A percentile compares a stretch with the other conserved stretches of the same genome.
Conservation (phyloP, 2,113 vertebrate genomes). For the Heptranchias perlo region DNA sequence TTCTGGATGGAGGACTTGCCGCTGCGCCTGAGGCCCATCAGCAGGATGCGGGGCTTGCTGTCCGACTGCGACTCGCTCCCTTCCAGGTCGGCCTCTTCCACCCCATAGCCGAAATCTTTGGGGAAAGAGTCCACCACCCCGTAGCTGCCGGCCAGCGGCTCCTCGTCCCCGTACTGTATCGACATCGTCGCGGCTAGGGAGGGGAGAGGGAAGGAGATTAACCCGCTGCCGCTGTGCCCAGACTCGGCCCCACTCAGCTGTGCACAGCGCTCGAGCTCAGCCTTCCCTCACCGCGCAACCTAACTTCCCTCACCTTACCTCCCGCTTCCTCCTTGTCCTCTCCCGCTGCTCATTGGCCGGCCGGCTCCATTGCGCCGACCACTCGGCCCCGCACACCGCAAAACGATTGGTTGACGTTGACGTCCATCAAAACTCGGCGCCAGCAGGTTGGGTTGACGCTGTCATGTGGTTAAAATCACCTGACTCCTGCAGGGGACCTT, state of each 20-base stretch:
- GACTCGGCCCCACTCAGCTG: constrained; percentile 41
- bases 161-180: constrained; percentile 80
- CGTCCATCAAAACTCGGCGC: constrained; percentile 39
- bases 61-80: constrained; percentile 68
- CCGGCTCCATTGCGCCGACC: background rate
- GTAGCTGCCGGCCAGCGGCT: constrained; percentile 78
- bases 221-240: constrained; percentile 43
- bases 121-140: constrained; percentile 85
- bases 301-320: background rate
- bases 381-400: constrained; percentile 39
- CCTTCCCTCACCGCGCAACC: constrained; percentile 34
- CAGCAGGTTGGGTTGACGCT: constrained; percentile 54
- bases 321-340: background rate
- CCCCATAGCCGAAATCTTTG: constrained; percentile 91
- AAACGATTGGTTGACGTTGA: constrained; percentile 16
- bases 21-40: constrained; percentile 91
- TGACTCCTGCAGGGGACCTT: constrained; percentile 56
- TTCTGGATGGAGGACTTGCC: constrained; percentile 98
- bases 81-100: constrained; percentile 85
- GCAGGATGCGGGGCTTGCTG: constrained; percentile 87
- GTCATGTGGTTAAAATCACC: constrained; percentile 66
- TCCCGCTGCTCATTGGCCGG: constrained; percentile 39
- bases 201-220: constrained; percentile 38
- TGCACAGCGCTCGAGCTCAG: constrained; percentile 46
- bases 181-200: constrained; percentile 71